Conservation (phyloP, 2,113 vertebrate genomes). For the Daphoenositta chrysoptera region DNA sequence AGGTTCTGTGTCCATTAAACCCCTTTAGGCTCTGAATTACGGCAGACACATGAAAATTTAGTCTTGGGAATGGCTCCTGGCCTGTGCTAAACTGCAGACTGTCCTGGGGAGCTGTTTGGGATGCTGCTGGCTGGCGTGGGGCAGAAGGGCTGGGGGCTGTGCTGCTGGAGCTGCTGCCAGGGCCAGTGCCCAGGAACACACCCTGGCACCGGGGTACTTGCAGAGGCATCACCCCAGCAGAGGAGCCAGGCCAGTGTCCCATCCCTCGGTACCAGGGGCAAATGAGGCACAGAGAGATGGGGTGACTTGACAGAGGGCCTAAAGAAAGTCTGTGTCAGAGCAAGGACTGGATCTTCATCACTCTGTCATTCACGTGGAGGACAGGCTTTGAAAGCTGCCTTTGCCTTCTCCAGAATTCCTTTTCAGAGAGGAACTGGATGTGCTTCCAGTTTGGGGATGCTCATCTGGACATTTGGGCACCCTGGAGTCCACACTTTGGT, state of each 20-base stretch:
- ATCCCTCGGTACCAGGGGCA: not conserved
- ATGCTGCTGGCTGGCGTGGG: not conserved
- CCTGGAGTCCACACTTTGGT: not conserved
- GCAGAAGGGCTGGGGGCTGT: not conserved
- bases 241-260: not conserved
- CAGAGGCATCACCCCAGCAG: not conserved
- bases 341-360: not conserved
- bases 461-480: not conserved
- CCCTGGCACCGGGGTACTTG: not conserved
- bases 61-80: not conserved
- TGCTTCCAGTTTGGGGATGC: not conserved
- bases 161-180: not conserved
- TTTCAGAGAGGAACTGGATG: not conserved
- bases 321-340: not conserved
- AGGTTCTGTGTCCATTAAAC: not conserved
- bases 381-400: not conserved
- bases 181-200: not conserved
- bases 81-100: fast-evolving
- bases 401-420: not conserved
- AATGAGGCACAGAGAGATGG: not conserved
- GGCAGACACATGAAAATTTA: not conserved
- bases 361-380: not conserved
- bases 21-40: not conserved
- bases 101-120: not conserved
- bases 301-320: not conserved